Percentiles rank a stretch among this genome's conserved stretches.
These are phyloP conservation scores for Neoaliturus tenellus DNA, from an alignment of 2,888 invertebrate genomes.

Conservation along the genomic window DNA sequence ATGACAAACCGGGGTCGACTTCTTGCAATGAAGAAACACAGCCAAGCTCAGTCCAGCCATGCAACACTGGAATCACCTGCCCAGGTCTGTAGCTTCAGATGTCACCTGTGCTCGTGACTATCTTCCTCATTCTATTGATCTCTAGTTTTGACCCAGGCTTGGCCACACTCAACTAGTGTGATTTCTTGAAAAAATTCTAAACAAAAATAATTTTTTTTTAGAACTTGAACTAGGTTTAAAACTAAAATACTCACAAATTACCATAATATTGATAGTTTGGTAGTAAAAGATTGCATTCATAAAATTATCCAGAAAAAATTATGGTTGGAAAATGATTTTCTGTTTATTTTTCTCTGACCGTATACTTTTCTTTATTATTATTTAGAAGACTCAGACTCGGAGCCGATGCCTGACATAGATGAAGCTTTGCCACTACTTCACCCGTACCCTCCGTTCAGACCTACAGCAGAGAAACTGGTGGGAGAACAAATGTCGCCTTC, in stretches of 20 bases:
- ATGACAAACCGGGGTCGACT: conserved; percentile 73
- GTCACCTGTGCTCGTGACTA: not conserved
- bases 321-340: too few relatives aligned
- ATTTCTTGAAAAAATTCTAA: too few relatives aligned
- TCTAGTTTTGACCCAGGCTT: too few relatives aligned
- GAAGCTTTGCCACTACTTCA: conserved; percentile 79
- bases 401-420: conserved; percentile 60
- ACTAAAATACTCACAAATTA: too few relatives aligned
- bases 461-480: conserved; percentile 81
- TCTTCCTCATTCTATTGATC: not conserved
- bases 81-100: conserved; percentile 49
- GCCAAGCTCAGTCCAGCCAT: conserved; percentile 83
- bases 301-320: too few relatives aligned
- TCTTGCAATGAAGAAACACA: conserved; percentile 81
- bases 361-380: not conserved
- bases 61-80: conserved; percentile 86
- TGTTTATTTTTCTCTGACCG: too few relatives aligned
- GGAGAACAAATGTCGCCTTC: conserved; percentile 76
- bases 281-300: too few relatives aligned
- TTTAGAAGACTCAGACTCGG: conserved; percentile 59
- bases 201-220: too few relatives aligned
- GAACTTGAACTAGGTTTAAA: too few relatives aligned
- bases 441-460: conserved; percentile 80
- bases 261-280: too few relatives aligned
- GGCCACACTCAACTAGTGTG: too few relatives aligned